Evolutionary conservation across 1,140 invertebrate genomes (phyloP), one percentile per base, ranked within the genome.

Genomic region (Diabrotica undecimpunctata): DNA sequence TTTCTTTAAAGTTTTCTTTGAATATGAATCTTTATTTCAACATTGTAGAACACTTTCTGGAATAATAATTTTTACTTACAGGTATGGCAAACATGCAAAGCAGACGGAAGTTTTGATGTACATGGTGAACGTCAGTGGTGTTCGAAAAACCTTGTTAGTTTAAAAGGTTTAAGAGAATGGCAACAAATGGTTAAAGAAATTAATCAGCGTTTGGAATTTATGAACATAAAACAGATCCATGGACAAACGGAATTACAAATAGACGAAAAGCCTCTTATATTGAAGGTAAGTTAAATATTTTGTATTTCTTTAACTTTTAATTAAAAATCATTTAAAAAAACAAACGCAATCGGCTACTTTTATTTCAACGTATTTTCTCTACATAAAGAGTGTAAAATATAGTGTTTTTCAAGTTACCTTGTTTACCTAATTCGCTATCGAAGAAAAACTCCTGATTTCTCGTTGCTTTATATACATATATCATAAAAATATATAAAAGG

Each of bases 91-190:
- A 66, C 64, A 0, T 72, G 66, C 37, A 75, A 72, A 60, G 66
- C 71, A 62, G 69, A 75, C 38, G 69, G 70, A 56, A 62, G 68
- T 58, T 74, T 71, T 7, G 71, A 71, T 46, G 7, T 35, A 7
- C 66, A 35, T 5, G 71, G 69, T 6, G 91, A 93, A 75, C 76
- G 73, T 39, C 71, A 81, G 6, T 97, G 94, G 94, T 88, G 89
- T 5, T 79, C 80, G 4, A 79, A 83, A 2, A 86, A 89, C 75
- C 91, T 86, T 76, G 82, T 97, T 37, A 91, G 94, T 72, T 75
- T 89, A 11, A 85, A 85, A 10, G 83, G 87, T 0, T 76, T 96
- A 3, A 83, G 83, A 7, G 93, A 96, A 74, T 86, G 93, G 54
- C 78, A 86, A 64, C 81, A 85, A n/a, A 72, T 94, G 13, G 82